Base-by-base conservation (phyloP, 2,797 vertebrate species). In the Octomys mimax region DNA sequence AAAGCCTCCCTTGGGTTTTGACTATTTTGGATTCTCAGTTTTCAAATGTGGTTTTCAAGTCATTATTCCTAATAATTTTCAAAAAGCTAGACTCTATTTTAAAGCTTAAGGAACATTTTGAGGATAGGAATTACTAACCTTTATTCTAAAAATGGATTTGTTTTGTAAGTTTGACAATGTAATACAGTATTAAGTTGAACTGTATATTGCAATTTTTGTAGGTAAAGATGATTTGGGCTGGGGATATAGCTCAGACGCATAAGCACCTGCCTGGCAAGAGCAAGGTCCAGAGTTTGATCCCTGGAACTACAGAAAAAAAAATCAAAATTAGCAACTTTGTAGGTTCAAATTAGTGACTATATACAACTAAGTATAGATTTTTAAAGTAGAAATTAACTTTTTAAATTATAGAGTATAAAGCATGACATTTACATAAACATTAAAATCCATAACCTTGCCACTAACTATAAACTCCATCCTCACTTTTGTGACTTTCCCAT, bases 321-420 rank as follows among this genome's bases (percentile, higher is more conserved):
- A 54, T 59, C 26, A 68, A 96, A 96, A 59, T 88, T 22, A 31
- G 5, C n/a, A 91, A 28, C 91, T 93, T 93, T 16, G 79, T 86
- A 88, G 46, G 10, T 61, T 92, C 33, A 89, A 79, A 77, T 16
- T 81, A 87, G 87, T 84, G 36, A 89, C 59, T 91, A 61, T 85
- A 88, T 49, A 3, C 36, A 64, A 28, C 10, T 82, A 33, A 83
- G 36, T 31, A 59, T 5, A 93, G 31, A 39, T 52, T 24, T 87
- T 95, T 90, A 79, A 82, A 96, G 94, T 24, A 79, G 11, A 87
- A 95, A 96, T 80, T 90, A 80, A 91, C 79, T 88, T 94, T 79
- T 6, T 16, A 61, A 87, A 70, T 54, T 85, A 62, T 88, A 52
- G 54, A 94, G 59, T 83, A 92, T 89, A 75, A 84, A 92, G 84